Percentiles rank a stretch among this genome's conserved stretches.
Evolutionary conservation across 2,888 invertebrate genomes (phyloP).

Genomic region (Calephelis perditalis): DNA sequence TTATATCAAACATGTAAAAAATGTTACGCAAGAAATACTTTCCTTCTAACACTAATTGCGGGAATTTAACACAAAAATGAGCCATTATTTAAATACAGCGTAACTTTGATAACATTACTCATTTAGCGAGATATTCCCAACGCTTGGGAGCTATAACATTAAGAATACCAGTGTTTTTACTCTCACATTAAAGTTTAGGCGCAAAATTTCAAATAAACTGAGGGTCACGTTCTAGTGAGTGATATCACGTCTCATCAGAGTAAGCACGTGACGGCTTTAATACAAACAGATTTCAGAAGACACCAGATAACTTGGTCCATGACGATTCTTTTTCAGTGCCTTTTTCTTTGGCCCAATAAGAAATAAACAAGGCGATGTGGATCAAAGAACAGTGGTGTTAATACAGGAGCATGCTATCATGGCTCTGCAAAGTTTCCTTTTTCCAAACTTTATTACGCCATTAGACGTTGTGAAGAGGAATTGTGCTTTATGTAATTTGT

Average conservation of each 20-base stretch:
- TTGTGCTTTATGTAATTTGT: slow-evolving; percentile 62
- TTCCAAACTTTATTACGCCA: slow-evolving; percentile 70
- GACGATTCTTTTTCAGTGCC: slow-evolving; percentile 30
- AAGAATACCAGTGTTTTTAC: slow-evolving; percentile 31
- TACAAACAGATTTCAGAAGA: slow-evolving; percentile 73
- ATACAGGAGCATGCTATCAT: slow-evolving; percentile 4
- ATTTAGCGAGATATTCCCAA: slow-evolving; percentile 16
- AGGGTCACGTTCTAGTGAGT: slow-evolving; percentile 72
- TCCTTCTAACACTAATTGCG: not conserved
- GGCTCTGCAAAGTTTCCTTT: slow-evolving; percentile 49
- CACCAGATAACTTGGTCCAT: slow-evolving; percentile 48
- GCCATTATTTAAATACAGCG: slow-evolving; percentile 16
- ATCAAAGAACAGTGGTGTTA: slow-evolving; percentile 10
- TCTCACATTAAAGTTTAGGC: slow-evolving; percentile 45
- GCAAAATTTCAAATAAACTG: slow-evolving; percentile 57
- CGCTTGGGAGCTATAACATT: slow-evolving; percentile 24
- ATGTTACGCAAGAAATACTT: not conserved
- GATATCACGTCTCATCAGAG: slow-evolving; percentile 78
- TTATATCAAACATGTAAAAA: too few species aligned
- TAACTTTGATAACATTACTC: slow-evolving; percentile 13
- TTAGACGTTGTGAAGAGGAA: slow-evolving; percentile 71
- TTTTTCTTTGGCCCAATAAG: not conserved
- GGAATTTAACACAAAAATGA: slow-evolving; percentile 6
- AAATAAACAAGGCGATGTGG: slow-evolving; percentile 11
- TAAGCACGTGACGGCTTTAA: slow-evolving; percentile 75